phyloP scores from a whole-genome alignment of 2,888 invertebrate genomes.

The Platycheirus rosarum region DNA sequence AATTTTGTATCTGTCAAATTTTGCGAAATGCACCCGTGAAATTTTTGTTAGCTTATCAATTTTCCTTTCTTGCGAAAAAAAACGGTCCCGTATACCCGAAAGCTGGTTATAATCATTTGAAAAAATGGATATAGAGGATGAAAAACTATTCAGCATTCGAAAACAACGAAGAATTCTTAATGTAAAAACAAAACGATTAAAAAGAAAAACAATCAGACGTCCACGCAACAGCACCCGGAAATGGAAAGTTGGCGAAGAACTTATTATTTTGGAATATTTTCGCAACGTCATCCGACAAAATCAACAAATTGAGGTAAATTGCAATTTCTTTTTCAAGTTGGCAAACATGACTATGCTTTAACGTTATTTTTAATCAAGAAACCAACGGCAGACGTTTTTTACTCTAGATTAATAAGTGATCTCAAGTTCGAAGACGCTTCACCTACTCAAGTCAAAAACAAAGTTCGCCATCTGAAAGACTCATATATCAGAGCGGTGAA shows the following conservation, averaged over 20 bases:
- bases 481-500: conserved; percentile 16
- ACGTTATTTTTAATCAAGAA: conserved; percentile 1
- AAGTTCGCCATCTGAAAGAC: conserved; percentile 27
- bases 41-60: conserved; percentile 8
- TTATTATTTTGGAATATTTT: conserved; percentile 28
- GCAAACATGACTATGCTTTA: too few relatives aligned
- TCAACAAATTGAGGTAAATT: conserved; percentile 15
- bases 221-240: conserved; percentile 11
- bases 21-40: conserved; percentile 2
- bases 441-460: conserved; percentile 6
- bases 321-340: not conserved
- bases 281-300: conserved; percentile 18
- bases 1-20: not conserved
- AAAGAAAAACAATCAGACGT: conserved; percentile 5
- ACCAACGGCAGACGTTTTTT: conserved; percentile 30
- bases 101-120: too few relatives aligned
- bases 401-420: conserved; percentile 11
- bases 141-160: conserved; percentile 10
- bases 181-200: conserved; percentile 10
- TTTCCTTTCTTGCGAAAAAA: conserved; percentile 25
- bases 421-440: conserved; percentile 10
- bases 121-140: conserved; percentile 15
- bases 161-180: not conserved
- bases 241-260: conserved; percentile 32
- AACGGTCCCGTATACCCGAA: too few relatives aligned